phyloP scores from a whole-genome alignment of 2,113 vertebrate genomes.

The Maccullochella peelii region DNA sequence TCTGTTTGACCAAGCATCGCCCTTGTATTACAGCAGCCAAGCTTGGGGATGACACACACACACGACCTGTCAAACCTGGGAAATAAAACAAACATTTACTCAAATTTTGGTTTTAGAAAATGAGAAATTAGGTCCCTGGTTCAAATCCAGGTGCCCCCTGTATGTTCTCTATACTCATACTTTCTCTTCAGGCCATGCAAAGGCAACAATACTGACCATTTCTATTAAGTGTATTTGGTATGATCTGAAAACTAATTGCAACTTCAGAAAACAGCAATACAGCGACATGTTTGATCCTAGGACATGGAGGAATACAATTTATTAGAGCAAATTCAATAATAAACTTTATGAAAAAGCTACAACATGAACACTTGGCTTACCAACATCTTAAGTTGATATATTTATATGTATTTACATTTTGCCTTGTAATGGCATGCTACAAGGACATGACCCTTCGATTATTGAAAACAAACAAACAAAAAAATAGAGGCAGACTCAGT shows the following conservation, averaged over 20 bases:
- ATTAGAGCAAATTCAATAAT: constrained; percentile 81
- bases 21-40: not conserved
- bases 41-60: not conserved
- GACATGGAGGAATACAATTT: constrained; percentile 78
- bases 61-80: too few species aligned
- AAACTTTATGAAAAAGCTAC: constrained; percentile 82
- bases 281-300: constrained; percentile 42
- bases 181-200: rapidly evolving
- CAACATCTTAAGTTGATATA: constrained; percentile 80
- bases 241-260: not conserved
- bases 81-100: not conserved
- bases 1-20: not conserved
- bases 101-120: not conserved
- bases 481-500: constrained; percentile 16
- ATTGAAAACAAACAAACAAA: constrained; percentile 31
- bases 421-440: constrained; percentile 85
- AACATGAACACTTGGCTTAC: constrained; percentile 77
- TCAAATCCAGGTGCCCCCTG: constrained; percentile 92
- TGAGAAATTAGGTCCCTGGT: constrained; percentile 84
- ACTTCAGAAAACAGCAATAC: constrained; percentile 12
- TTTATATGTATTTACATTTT: constrained; percentile 84
- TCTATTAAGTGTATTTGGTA: too few species aligned
- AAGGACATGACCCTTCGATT: constrained; percentile 73
- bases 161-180: constrained; percentile 49
- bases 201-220: too few species aligned